Evolutionary conservation across 2,113 vertebrate species (phyloP), one percentile per base, ranked within the genome.

Genomic region (Corydoras sp.): DNA sequence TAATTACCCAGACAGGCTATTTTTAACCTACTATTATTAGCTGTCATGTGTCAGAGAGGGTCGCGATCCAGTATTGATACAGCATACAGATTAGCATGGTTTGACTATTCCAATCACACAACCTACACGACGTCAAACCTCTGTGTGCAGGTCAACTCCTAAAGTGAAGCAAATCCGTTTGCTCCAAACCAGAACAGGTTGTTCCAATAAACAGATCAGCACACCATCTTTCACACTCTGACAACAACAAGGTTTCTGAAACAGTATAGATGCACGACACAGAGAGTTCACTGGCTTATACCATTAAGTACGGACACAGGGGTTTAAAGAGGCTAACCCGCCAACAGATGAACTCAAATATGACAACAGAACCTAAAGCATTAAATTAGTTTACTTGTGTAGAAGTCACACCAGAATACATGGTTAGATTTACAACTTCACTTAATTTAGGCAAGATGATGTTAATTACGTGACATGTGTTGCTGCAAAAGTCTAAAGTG

Each of bases 221-320:
- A 61, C 58, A 58, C 59, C 65, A 35, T 31, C 55, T 76, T 65
- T 43, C 77, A 71, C 78, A 71, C 59, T 69, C 77, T 76, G 53
- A 83, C 75, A 83, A 85, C 35, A 43, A 43, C 35, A 43, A 43
- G 35, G 35, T 43, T 43, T 43, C 35, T 43, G 80, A 84, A 79
- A 82, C 72, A 75, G 81, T 80, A 81, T 69, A 71, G 71, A 59
- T 76, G 77, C 83, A 65, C 81, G 84, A 79, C 87, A 85, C 73
- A 73, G 81, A 81, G 80, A 84, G 84, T 86, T 86, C 82, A 86
- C 76, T 71, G 75, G 84, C 83, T 80, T 77, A 77, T 73, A 86
- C 83, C 85, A 85, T 76, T 76, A 70, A 70, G 79, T 53, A 71
- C 72, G 18, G 24, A 76, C 79, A 75, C 29, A 81, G 84, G 35